These are phyloP conservation scores for Hyalella azteca DNA, from an alignment of 2,888 invertebrate genomes.

Conservation along the genomic window DNA sequence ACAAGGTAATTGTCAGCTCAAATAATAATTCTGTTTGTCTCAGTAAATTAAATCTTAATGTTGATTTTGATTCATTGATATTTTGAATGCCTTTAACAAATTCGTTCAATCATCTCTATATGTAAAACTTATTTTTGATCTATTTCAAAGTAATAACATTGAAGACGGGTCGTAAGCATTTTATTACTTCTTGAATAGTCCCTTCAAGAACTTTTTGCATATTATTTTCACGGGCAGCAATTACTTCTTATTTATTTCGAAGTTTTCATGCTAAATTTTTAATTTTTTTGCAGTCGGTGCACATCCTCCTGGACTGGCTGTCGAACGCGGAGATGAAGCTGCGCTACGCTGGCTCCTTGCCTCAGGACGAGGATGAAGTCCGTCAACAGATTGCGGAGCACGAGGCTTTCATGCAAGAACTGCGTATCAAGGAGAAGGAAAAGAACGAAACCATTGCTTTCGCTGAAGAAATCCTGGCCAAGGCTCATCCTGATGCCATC, in stretches of 20 bases:
- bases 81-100: too few species aligned
- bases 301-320: slow-evolving; percentile 93
- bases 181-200: too few species aligned
- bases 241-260: too few species aligned
- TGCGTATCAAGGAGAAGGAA: slow-evolving; percentile 82
- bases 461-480: slow-evolving; percentile 85
- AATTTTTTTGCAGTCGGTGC: slow-evolving; percentile 69
- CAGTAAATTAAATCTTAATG: too few species aligned
- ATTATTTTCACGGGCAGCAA: too few species aligned
- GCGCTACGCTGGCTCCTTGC: slow-evolving; percentile 87
- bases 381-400: slow-evolving; percentile 84
- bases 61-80: too few species aligned
- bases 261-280: background rate
- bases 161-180: too few species aligned
- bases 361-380: slow-evolving; percentile 89
- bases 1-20: slow-evolving; percentile 72
- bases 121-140: too few species aligned
- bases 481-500: slow-evolving; percentile 97
- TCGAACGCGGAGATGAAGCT: slow-evolving; percentile 94
- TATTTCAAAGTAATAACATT: too few species aligned
- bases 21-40: too few species aligned
- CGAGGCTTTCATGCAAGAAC: slow-evolving; percentile 81
- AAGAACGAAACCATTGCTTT: slow-evolving; percentile 85
- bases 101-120: too few species aligned
- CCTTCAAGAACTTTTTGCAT: too few species aligned